Base-by-base conservation (phyloP, 2,888 invertebrate genomes). In the Drosophila cognata region DNA sequence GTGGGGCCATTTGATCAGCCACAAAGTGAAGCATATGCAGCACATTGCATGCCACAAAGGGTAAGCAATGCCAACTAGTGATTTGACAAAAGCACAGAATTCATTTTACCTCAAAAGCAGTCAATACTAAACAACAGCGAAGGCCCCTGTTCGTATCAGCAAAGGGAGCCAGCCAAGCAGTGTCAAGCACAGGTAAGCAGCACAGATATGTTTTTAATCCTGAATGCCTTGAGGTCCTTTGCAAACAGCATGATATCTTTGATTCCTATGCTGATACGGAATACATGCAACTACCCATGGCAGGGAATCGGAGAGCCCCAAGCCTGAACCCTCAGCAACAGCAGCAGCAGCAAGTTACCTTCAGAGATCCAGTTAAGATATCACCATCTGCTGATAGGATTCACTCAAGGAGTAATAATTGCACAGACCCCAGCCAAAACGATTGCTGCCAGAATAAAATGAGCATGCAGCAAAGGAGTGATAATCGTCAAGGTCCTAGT, bases 131-230 rank as follows among this genome's bases (percentile, higher is more conserved):
- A 25, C 16, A 1, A 48, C 4, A 13, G 50, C 50, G 60, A 60
- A 43, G 41, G 11, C 4, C 57, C 38, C 38, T 60, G 33, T 3
- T 18, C 33, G 2, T 28, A 16, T 7, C 35, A 25, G 41, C 65
- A 52, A 18, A 41, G 60, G 11, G 31, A 48, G 36, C 11, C 57
- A 29, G 10, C 25, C 7, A 28, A n/a, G 21, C 28, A 36, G 25
- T 4, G 33, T 36, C 59, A 21, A 33, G 10, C 13, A n/a, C 60
- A 60, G 75, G 76, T 67, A 16, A 67, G 52, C 36, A 43, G 53
- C 2, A 4, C 18, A n/a, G 25, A 8, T 7, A 25, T 41, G 10
- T 29, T n/a, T 11, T 11, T n/a, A 28, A 18, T 11, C 11, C 25
- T 25, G 8, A 25, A 6, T 21, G 28, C 10, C n/a, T 29, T 21